phyloP scores from a whole-genome alignment of 2,113 vertebrate species.

The Dissostichus mawsoni region DNA sequence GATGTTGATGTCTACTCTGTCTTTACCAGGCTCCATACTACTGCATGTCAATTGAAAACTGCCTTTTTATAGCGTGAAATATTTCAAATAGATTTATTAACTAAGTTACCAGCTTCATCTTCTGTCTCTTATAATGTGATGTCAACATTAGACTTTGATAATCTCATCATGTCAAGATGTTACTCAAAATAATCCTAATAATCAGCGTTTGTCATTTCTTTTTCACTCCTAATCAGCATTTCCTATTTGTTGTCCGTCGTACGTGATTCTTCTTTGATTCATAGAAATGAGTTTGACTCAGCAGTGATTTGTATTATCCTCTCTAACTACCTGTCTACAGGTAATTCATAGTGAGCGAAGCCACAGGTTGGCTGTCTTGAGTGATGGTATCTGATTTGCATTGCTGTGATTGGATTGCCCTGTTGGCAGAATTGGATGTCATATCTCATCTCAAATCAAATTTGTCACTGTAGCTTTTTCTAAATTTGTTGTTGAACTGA shows the following conservation, averaged over 20 bases:
- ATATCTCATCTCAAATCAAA: constrained; percentile 57
- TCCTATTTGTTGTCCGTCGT: constrained; percentile 16
- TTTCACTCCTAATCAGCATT: constrained; percentile 44
- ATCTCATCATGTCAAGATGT: constrained; percentile 31
- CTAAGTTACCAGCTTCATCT: not conserved
- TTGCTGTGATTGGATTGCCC: constrained; percentile 55
- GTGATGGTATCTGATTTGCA: constrained; percentile 63
- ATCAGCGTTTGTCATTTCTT: constrained; percentile 33
- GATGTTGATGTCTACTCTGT: constrained; percentile 6
- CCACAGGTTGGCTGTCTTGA: constrained; percentile 61
- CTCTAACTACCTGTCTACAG: constrained; percentile 40
- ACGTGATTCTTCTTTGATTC: constrained; percentile 44
- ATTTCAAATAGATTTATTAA: constrained; percentile 28
- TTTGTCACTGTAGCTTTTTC: constrained; percentile 47
- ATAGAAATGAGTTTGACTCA: constrained; percentile 43
- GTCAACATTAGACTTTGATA: constrained; percentile 27
- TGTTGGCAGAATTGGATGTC: constrained; percentile 53
- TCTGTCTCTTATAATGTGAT: not conserved
- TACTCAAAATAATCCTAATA: constrained; percentile 38
- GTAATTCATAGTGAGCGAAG: constrained; percentile 46
- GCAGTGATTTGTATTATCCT: constrained; percentile 51
- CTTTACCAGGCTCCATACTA: constrained; percentile 6
- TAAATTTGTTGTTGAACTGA: constrained; percentile 22
- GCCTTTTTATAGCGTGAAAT: not conserved
- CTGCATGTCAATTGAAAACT: constrained; percentile 10